Base-by-base conservation (phyloP, 2,797 vertebrate genomes). In the Spinus pinus region DNA sequence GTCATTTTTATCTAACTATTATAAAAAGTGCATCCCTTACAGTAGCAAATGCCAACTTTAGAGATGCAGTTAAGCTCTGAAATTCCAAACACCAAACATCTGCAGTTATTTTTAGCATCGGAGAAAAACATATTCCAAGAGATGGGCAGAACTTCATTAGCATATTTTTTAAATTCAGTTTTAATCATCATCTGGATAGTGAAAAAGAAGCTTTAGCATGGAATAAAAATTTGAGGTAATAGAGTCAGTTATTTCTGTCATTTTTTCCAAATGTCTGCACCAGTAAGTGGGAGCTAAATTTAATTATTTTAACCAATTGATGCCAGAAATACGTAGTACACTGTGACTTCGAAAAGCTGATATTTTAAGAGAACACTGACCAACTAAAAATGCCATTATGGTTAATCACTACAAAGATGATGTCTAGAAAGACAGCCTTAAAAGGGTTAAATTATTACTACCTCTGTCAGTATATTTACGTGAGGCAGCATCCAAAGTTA, bases 211-310 rank as follows among this genome's bases (percentile, higher is more conserved):
- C 49, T 85, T 75, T 86, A 88, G 46, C 18, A 75, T 5, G 79
- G 46, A 94, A 88, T 77, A 93, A 91, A 81, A 95, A 41, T 41
- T 61, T 70, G 22, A 84, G 21, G 50, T 83, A 91, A 81, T 62
- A 47, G 11, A 75, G 37, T 46, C 37, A 84, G 44, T 53, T 86
- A 46, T 88, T 94, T 84, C 33, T 3, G 4, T 30, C 14, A 53
- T 66, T 79, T 54, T 78, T 92, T 75, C 78, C 42, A 92, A 89
- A 91, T 42, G 31, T 62, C 72, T 87, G 50, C n/a, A 53, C 10
- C 31, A 21, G 25, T 35, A 83, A 62, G 14, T 31, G 54, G 10
- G 37, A 90, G 16, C 24, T 79, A 57, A 69, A 93, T 81, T 81
- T 75, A 86, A 81, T 79, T 81, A 60, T 81, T 35, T 90, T 84